Base-by-base conservation (phyloP, 1,140 invertebrate species). In the Liolophura sinensis region DNA sequence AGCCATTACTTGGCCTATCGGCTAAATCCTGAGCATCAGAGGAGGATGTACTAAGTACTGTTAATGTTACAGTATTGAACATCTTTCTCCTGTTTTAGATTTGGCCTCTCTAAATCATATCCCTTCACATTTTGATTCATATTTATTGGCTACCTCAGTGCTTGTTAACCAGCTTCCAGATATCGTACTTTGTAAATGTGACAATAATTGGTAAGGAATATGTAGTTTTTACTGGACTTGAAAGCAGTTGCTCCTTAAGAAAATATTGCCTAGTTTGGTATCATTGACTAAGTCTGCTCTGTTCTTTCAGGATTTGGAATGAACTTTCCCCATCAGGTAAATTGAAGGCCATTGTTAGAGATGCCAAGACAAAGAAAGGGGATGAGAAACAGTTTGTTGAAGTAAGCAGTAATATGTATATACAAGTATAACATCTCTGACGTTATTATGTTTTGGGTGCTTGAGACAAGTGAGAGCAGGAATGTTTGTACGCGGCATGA, bases 301-400 rank as follows among this genome's bases (percentile, higher is more conserved):
- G 11, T 24, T 6, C 40, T 67, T 69, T 52, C 55, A 82, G 81
- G 62, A 51, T 79, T 18, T 82, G 76, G 75, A 76, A 76, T 67
- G 70, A 73, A 40, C 68, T 74, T 25, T 81, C 81, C 16, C 77
- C 80, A n/a, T 79, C 79, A 52, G 79, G 78, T 22, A 73, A 70
- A 54, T 67, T 71, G 0, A 69, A 72, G 60, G 81, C 77, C 22
- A 66, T 82, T 48, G 64, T 82, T 1, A 65, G 73, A 40, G 76
- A 69, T 56, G 54, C 72, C 22, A 81, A 73, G 61, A 68, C 73
- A 60, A 80, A 81, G 57, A 82, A 84, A 64, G 77, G 73, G 20
- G 79, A 82, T 40, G 81, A 84, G 14, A 81, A 81, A 66, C 78
- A 83, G 64, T 82, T 78, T 65, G 68, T 84, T 58, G 78, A 84